Evolutionary conservation across 2,113 vertebrate genomes (phyloP).

Genomic region (Nibea coibor): DNA sequence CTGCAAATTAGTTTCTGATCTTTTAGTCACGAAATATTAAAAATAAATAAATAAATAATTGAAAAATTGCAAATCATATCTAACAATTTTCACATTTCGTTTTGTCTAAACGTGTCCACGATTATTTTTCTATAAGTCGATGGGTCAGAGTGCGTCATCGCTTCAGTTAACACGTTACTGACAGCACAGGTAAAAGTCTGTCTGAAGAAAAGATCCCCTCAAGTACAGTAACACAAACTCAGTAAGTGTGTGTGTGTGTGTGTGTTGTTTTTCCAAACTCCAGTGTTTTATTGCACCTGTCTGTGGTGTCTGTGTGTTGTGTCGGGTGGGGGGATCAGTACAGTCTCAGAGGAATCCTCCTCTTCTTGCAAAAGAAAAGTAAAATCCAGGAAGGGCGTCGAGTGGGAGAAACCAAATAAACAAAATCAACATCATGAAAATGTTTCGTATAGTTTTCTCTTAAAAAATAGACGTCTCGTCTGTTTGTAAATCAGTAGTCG

Average conservation of each 20-base stretch:
- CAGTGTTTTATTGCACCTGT: slow-evolving; percentile 83
- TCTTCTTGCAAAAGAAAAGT: slow-evolving; percentile 53
- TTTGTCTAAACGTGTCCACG: not conserved
- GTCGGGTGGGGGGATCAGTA: slow-evolving; percentile 45
- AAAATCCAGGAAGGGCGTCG: slow-evolving; percentile 30
- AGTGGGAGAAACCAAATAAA: slow-evolving; percentile 27
- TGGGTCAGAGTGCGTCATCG: not conserved
- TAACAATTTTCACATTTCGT: no score
- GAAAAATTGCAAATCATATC: not conserved
- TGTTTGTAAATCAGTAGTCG: slow-evolving; percentile 82
- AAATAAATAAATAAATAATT: not conserved
- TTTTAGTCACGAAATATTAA: not conserved
- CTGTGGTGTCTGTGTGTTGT: slow-evolving; percentile 50
- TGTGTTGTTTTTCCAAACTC: slow-evolving; percentile 59
- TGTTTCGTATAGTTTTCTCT: slow-evolving; percentile 54
- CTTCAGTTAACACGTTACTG: not conserved
- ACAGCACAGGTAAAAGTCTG: not conserved
- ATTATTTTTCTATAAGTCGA: not conserved
- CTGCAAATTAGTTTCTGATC: not conserved
- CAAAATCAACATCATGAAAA: slow-evolving; percentile 34
- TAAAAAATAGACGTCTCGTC: slow-evolving; percentile 69
- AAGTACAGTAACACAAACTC: slow-evolving; percentile 52
- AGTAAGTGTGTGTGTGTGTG: not conserved
- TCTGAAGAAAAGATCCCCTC: no score
- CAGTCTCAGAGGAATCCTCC: slow-evolving; percentile 61